phyloP scores from a whole-genome alignment of 2,113 vertebrate species.

The Gavialis gangeticus region DNA sequence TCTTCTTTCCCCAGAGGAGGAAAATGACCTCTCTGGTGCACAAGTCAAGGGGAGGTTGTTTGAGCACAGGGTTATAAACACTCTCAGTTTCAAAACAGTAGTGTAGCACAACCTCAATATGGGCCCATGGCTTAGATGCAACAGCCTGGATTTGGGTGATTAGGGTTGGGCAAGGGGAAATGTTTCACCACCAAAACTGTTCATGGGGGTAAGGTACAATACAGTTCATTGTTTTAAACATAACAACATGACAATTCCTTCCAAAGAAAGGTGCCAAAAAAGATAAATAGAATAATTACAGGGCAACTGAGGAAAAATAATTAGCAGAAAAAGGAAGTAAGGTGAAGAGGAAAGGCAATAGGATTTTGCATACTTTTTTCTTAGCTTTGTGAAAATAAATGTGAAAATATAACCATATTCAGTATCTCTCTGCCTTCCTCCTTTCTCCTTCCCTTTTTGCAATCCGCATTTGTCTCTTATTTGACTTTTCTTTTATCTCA shows the following conservation, averaged over 20 bases:
- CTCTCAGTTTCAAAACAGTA: background rate
- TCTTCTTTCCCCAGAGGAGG: background rate
- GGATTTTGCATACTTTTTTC: slow-evolving; percentile 51
- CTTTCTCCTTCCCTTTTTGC: background rate
- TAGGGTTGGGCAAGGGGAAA: background rate
- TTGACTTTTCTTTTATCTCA: background rate
- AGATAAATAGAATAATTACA: background rate
- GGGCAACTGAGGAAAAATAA: background rate
- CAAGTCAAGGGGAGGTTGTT: background rate
- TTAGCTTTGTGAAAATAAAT: slow-evolving; percentile 49
- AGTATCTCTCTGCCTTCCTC: slow-evolving; percentile 13
- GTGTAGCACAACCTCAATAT: background rate
- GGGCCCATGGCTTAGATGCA: background rate
- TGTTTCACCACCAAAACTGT: background rate
- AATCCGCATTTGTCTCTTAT: too few relatives aligned
- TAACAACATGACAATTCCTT: background rate
- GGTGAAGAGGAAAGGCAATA: slow-evolving; percentile 28
- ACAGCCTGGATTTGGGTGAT: background rate
- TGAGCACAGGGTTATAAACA: background rate
- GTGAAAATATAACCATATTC: slow-evolving; percentile 34
- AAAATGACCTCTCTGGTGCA: background rate
- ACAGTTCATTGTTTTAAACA: slow-evolving; percentile 26
- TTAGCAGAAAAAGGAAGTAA: background rate
- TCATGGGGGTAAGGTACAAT: background rate
- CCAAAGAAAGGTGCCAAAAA: background rate